A percentile compares a stretch with the other conserved stretches of the same genome.
These are phyloP conservation scores for Corella eumyota DNA, from an alignment of 23 tunicate genomes.

Conservation along the genomic window DNA sequence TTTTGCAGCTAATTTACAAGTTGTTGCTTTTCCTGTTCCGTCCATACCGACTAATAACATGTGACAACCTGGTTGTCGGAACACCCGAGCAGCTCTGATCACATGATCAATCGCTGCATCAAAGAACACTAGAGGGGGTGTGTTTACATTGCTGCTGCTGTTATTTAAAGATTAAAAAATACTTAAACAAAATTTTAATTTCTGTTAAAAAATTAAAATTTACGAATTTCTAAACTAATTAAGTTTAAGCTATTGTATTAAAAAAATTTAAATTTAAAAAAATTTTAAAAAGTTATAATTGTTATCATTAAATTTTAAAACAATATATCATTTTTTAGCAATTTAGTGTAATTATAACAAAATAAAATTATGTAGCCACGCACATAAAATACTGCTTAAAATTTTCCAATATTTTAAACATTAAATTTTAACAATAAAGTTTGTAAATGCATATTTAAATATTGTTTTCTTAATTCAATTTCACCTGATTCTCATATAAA, in stretches of 20 bases:
- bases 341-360: too few species aligned
- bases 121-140: conserved; percentile 80
- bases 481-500: conserved; percentile 83
- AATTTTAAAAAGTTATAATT: too few species aligned
- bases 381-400: too few species aligned
- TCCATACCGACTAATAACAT: conserved; percentile 84
- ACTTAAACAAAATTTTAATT: background rate
- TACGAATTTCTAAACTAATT: too few species aligned
- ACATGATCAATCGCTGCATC: conserved; percentile 85
- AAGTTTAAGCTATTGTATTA: background rate
- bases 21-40: conserved; percentile 81
- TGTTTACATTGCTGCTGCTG: conserved; percentile 51
- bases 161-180: background rate
- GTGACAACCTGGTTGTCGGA: conserved; percentile 77
- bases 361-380: too few species aligned
- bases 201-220: too few species aligned
- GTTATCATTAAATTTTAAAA: too few species aligned
- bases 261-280: background rate
- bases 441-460: too few species aligned
- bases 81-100: conserved; percentile 71
- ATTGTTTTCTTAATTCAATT: too few species aligned
- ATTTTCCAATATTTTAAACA: too few species aligned
- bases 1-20: conserved; percentile 79
- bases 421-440: too few species aligned
- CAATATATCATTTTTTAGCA: too few species aligned